These are phyloP conservation scores for Tricholauxania praeusta DNA, from an alignment of 2,888 invertebrate genomes.

Conservation along the genomic window DNA sequence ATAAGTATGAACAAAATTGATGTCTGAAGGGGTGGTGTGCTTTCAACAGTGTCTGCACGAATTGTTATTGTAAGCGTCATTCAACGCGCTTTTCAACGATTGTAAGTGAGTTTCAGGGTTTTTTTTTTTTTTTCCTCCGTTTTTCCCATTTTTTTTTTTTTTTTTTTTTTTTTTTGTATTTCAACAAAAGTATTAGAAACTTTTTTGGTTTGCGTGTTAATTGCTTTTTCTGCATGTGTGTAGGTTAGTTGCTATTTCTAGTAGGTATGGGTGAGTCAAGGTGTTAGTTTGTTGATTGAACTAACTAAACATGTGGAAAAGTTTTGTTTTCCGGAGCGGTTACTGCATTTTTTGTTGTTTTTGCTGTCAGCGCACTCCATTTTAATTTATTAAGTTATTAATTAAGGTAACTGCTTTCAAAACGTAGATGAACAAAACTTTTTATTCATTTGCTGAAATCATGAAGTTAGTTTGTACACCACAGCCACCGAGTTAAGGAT, in stretches of 20 bases:
- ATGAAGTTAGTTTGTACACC: too few species aligned
- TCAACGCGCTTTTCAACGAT: too few species aligned
- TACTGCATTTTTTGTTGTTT: constrained; percentile 9
- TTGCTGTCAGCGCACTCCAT: neutral
- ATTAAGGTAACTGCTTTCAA: neutral
- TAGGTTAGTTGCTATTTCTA: neutral
- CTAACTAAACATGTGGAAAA: constrained; percentile 20
- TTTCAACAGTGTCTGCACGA: too few species aligned
- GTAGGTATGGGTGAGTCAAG: neutral
- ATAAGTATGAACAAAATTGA: too few species aligned
- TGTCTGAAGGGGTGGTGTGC: too few species aligned
- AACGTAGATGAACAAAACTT: neutral
- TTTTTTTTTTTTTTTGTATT: too few species aligned
- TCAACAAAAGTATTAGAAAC: constrained; percentile 8
- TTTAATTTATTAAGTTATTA: constrained; percentile 16
- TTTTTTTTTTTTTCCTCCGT: too few species aligned
- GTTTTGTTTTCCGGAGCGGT: neutral
- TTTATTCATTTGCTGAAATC: too few species aligned
- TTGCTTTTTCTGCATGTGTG: constrained; percentile 22
- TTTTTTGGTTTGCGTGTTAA: constrained; percentile 28
- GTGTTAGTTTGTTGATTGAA: constrained; percentile 19
- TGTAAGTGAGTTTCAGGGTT: too few species aligned
- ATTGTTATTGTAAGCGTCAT: too few species aligned
- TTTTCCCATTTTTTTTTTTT: too few species aligned
- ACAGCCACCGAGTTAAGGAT: too few species aligned